These are phyloP conservation scores for Epiblema foenella DNA, from an alignment of 2,888 invertebrate species.

Conservation along the genomic window DNA sequence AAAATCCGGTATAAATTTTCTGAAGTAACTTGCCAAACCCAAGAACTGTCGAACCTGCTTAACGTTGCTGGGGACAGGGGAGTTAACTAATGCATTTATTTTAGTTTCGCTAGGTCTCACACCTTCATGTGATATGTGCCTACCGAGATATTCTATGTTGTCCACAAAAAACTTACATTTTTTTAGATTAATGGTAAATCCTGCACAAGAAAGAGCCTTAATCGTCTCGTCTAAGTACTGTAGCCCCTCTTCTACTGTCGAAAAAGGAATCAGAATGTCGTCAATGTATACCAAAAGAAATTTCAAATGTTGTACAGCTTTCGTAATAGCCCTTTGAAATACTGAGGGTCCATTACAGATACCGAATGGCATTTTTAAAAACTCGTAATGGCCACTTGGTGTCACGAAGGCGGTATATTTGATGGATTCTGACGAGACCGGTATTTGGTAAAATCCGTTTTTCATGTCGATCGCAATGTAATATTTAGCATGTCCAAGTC, in stretches of 20 bases:
- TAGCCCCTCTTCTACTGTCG: slow-evolving; percentile 2
- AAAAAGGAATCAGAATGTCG: slow-evolving; percentile 5
- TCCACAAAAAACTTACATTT: slow-evolving; percentile 13
- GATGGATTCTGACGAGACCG: neutral
- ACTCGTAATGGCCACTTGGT: slow-evolving; percentile 3
- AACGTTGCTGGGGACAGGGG: neutral
- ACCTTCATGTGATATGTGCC: neutral
- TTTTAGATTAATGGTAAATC: neutral
- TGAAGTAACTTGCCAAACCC: neutral
- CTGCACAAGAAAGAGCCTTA: neutral
- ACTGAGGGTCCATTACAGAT: slow-evolving; percentile 8
- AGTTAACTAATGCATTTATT: neutral
- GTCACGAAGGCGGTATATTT: slow-evolving; percentile 3
- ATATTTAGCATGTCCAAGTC: neutral
- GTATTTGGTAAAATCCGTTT: neutral
- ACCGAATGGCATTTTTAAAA: slow-evolving; percentile 8
- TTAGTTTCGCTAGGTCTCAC: neutral
- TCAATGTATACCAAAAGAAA: slow-evolving; percentile 10
- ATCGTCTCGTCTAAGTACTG: neutral
- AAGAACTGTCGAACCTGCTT: slow-evolving; percentile 5
- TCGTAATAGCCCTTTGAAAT: neutral
- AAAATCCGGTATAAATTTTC: neutral
- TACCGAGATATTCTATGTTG: neutral
- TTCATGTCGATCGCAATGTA: neutral
- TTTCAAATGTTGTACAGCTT: slow-evolving; percentile 1